Evolutionary conservation across 2,113 vertebrate species (phyloP), one percentile per base, ranked within the genome.

Genomic region (Climacteris rufus): DNA sequence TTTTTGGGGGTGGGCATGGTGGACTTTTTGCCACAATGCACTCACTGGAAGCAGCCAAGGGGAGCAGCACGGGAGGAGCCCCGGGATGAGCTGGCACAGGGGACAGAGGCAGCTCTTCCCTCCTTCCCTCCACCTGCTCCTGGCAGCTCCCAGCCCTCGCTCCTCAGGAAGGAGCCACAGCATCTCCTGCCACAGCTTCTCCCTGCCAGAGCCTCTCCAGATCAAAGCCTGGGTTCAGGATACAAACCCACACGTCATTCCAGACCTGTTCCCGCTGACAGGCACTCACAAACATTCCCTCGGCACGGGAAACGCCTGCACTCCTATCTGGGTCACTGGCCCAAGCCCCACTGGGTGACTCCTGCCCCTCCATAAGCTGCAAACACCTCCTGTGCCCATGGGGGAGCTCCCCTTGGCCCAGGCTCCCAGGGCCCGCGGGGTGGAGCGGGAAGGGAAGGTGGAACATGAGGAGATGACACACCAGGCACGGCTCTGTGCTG

Each of bases 81-180:
- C 9, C n/a, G 1, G 2, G n/a, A 42, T 63, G 39, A 3, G 40
- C 6, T 7, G 1, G 31, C 6, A 4, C 31, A 37, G 71, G 10
- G 6, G 44, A 40, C 1, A 7, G 9, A 31, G 45, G 30, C 66
- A 33, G 7, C 9, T 87, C 74, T n/a, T 22, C 64, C 64, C 45
- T 45, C 44, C 82, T 53, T 66, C 71, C 9, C 31, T 54, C 42
- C 17, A 4, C n/a, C 23, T 30, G 65, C 30, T 35, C 52, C 60
- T 64, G 83, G 33, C 45, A 87, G 69, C 71, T 50, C 49, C 53
- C 77, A 42, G 3, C 8, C 6, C 49, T 86, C 82, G 89, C 75
- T 85, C 63, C 84, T 63, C 3, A 1, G 39, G 33, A 40, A 61
- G 60, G 27, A 89, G 60, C n/a, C n/a, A 19, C 66, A 52, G 86